A percentile compares a stretch with the other conserved stretches of the same genome.
Evolutionary conservation across 2,888 invertebrate species (phyloP).

Genomic region (Portevinia maculata): DNA sequence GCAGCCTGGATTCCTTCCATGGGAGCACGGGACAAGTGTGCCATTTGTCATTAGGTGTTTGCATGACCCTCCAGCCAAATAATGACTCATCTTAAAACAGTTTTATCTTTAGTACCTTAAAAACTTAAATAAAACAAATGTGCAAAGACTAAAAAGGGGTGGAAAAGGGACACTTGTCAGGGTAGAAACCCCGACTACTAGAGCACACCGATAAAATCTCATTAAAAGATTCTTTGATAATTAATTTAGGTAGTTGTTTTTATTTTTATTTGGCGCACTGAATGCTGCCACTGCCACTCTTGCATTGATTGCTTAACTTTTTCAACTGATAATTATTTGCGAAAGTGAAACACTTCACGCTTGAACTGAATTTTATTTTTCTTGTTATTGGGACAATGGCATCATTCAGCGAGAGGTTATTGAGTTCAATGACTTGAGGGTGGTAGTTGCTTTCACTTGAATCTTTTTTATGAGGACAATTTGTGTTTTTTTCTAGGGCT

Average conservation of each 20-base stretch:
- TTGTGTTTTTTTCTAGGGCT: constrained; percentile 83
- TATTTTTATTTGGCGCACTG: constrained; percentile 17
- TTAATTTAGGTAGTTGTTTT: neutral
- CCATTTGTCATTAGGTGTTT: constrained; percentile 47
- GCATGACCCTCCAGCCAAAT: constrained; percentile 7
- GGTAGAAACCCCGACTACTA: neutral
- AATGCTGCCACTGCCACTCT: constrained; percentile 17
- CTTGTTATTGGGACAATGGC: constrained; percentile 32
- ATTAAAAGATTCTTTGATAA: constrained; percentile 36
- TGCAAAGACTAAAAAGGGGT: neutral
- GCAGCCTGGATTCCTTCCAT: constrained; percentile 42
- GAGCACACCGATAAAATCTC: constrained; percentile 36
- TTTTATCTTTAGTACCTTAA: neutral
- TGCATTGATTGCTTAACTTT: constrained; percentile 40
- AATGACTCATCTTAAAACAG: constrained; percentile 36
- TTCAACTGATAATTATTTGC: constrained; percentile 18
- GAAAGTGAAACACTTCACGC: constrained; percentile 27
- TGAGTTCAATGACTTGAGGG: constrained; percentile 18
- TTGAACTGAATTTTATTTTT: constrained; percentile 16
- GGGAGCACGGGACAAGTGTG: constrained; percentile 18
- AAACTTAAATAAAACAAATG: neutral
- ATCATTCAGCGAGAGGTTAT: constrained; percentile 28
- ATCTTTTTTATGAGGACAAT: neutral
- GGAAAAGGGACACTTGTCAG: constrained; percentile 5
- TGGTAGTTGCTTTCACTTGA: neutral